These are phyloP conservation scores for Crocallis elinguaria DNA, from an alignment of 2,888 invertebrate genomes.

Conservation along the genomic window DNA sequence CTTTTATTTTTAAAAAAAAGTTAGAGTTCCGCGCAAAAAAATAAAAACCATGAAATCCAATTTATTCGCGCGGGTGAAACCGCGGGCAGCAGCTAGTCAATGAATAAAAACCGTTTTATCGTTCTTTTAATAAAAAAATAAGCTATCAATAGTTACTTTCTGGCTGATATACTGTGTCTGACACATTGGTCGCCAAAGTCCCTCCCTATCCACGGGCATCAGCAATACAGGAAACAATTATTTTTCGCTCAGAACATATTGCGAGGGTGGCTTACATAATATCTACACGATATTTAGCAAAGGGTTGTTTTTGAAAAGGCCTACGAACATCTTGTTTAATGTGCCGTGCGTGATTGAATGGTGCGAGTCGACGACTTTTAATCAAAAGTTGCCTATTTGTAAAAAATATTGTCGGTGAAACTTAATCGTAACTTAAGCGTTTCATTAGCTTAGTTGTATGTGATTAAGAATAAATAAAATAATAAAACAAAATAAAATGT, in stretches of 20 bases:
- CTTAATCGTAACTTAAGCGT: too few species aligned
- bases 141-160: not conserved
- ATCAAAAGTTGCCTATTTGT: not conserved
- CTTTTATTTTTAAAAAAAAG: too few species aligned
- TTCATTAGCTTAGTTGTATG: too few species aligned
- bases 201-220: slow-evolving; percentile 38
- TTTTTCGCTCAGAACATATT: slow-evolving; percentile 56
- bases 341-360: not conserved
- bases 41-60: too few species aligned
- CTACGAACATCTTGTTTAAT: slow-evolving; percentile 5
- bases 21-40: too few species aligned
- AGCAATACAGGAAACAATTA: slow-evolving; percentile 65
- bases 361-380: not conserved
- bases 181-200: slow-evolving; percentile 25
- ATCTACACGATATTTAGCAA: slow-evolving; percentile 17
- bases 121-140: too few species aligned
- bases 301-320: slow-evolving; percentile 14
- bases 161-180: slow-evolving; percentile 21
- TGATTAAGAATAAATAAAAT: too few species aligned
- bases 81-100: too few species aligned
- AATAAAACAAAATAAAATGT: too few species aligned
- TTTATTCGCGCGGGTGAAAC: too few species aligned
- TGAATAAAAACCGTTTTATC: too few species aligned
- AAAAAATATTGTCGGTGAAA: too few species aligned
- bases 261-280: slow-evolving; percentile 34